Base-by-base conservation (phyloP, 2,113 vertebrate species). In the Rhinoptilus africanus region DNA sequence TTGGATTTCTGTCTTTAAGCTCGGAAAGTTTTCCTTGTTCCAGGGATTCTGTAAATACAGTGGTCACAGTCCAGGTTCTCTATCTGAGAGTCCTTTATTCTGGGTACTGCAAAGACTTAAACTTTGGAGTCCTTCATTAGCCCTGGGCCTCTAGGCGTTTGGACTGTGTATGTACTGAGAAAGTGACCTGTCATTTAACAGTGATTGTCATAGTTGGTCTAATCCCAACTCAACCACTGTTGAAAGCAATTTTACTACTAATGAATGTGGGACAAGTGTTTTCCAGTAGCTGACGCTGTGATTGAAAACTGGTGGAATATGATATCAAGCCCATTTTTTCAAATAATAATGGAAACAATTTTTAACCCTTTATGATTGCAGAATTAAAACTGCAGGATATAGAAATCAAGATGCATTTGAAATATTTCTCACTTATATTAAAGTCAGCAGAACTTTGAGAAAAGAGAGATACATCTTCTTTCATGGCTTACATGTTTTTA, bases 221-320 rank as follows among this genome's bases (percentile, higher is more conserved):
- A 72, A 82, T 89, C 27, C 27, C 35, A 34, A 57, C 63, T 91
- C 41, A 84, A 47, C 22, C 51, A 69, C 41, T 63, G 24, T 7
- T 90, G 75, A 93, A 93, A 93, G 69, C 27, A 86, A 79, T 82
- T 89, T 89, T 89, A 53, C 68, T 86, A 34, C 45, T 90, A 68
- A 90, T 32, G 11, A 85, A 68, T 4, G 2, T 28, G 6, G 76
- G 14, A 88, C 41, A 90, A 92, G 59, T 88, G 50, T 77, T 91
- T 96, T 93, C 63, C 67, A 80, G 68, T 88, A 90, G 64, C 76
- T 73, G 53, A 67, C 68, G 73, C 17, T 39, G 69, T 82, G 87
- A 79, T 24, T 95, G 75, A 82, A 93, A 71, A 27, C 54, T 89
- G 14, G 23, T 86, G 37, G 68, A 89, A 80, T 78, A 69, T 47